phyloP scores from a whole-genome alignment of 37 sponge, comb jelly and placozoan genomes.

The Bolinopsis microptera region DNA sequence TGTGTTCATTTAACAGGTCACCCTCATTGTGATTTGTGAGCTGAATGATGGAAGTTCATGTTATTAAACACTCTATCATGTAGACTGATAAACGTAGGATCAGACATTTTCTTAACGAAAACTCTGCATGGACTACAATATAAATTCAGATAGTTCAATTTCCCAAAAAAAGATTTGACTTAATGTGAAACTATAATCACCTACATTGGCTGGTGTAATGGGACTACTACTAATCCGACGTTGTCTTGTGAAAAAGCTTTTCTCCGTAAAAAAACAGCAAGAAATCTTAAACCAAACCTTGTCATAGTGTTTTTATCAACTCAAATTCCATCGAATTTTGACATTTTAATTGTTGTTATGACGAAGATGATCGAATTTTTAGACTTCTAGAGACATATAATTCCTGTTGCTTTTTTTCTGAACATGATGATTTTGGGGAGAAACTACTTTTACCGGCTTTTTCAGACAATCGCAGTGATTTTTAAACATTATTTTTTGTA shows the following conservation, averaged over 20 bases:
- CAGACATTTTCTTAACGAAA: neutral
- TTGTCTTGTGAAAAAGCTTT: neutral
- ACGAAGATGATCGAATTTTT: neutral
- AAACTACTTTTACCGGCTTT: neutral
- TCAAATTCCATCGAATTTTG: neutral
- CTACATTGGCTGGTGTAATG: neutral
- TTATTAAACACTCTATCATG: neutral
- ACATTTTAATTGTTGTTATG: neutral
- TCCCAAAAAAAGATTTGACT: neutral
- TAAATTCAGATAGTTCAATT: neutral
- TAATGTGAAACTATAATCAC: neutral
- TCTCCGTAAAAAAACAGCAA: neutral
- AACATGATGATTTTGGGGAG: conserved; percentile 36
- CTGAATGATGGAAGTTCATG: neutral
- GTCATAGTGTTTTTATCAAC: neutral
- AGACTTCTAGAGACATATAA: neutral
- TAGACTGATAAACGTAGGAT: neutral
- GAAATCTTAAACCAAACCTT: neutral
- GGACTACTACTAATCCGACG: neutral
- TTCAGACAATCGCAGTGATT: conserved; percentile 51
- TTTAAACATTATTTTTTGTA: conserved; percentile 19
- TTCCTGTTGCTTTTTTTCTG: neutral
- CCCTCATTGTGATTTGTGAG: neutral
- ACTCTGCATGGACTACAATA: neutral
- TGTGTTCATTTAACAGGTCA: neutral